These are phyloP conservation scores for mouse (Mus musculus) DNA, from an alignment of 2,113 vertebrate genomes.

Conservation along the genomic window GRCm39 chr1:183876501-183877000, in stretches of 20 bases:
- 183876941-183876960: slow-evolving; percentile 47
- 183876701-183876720: not conserved
- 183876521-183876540: not conserved
- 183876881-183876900: not conserved
- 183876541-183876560: not conserved
- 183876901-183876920: not conserved
- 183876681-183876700: not conserved
- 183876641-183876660: not conserved
- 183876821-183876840: not conserved
- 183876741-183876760: not conserved
- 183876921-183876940: not conserved
- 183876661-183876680: not conserved
- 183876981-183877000: slow-evolving; percentile 66
- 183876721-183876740: not conserved
- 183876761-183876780: not conserved
- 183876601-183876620: not conserved
- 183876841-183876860: not conserved
- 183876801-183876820: not conserved
- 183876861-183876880: not conserved
- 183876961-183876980: not conserved
- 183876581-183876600: not conserved
- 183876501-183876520: no score
- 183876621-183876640: not conserved
- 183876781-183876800: not conserved
- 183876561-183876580: not conserved